Evolutionary conservation across 2,888 invertebrate species (phyloP).

Genomic region (Epinotia ramella): DNA sequence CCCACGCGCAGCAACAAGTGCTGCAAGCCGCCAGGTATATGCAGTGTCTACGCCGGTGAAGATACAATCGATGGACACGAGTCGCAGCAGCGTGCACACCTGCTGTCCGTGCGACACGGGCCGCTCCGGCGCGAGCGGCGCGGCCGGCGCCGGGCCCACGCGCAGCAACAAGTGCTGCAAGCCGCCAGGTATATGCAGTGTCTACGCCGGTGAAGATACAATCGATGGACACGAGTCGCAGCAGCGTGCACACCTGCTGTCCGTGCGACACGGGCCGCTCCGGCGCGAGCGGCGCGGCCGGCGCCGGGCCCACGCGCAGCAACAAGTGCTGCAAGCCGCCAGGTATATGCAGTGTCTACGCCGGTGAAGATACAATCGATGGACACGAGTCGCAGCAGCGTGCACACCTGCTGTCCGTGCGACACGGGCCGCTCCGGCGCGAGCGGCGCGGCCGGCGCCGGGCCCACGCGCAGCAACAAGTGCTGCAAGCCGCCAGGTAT

Average conservation of each 20-base stretch:
- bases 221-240: too few relatives aligned
- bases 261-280: constrained; percentile 63
- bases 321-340: constrained; percentile 63
- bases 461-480: constrained; percentile 48
- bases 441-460: constrained; percentile 35
- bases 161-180: constrained; percentile 58
- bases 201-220: too few relatives aligned
- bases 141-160: constrained; percentile 47
- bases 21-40: constrained; percentile 63
- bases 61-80: too few relatives aligned
- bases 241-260: constrained; percentile 75
- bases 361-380: too few relatives aligned
- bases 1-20: constrained; percentile 53
- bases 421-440: constrained; percentile 50
- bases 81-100: constrained; percentile 66
- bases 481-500: constrained; percentile 68
- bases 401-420: constrained; percentile 77
- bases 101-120: constrained; percentile 72
- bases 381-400: constrained; percentile 59
- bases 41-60: not conserved
- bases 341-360: too few relatives aligned
- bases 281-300: constrained; percentile 21
- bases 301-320: constrained; percentile 45
- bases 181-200: constrained; percentile 67
- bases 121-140: constrained; percentile 30